Conservation (phyloP, 2,113 vertebrate genomes). For the Ornithorhynchus anatinus region DNA sequence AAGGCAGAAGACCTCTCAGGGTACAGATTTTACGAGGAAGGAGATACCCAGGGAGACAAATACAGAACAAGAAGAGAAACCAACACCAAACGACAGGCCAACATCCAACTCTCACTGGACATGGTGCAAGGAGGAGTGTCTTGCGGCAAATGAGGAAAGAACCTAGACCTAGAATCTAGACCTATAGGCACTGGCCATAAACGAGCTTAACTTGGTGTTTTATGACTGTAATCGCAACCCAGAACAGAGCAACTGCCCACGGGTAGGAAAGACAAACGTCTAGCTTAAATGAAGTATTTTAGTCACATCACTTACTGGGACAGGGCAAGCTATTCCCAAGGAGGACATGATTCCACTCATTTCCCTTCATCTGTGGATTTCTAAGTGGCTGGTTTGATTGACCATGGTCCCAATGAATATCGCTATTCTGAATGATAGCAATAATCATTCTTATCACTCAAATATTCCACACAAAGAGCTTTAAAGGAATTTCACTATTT, state of each 20-base stretch:
- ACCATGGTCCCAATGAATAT: neutral
- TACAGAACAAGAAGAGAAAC: neutral
- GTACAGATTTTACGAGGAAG: too few species aligned
- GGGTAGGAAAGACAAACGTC: too few species aligned
- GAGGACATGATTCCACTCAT: neutral
- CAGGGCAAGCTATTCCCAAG: neutral
- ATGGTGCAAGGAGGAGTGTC: too few species aligned
- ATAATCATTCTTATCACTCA: neutral
- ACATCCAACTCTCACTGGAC: too few species aligned
- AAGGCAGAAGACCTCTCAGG: too few species aligned
- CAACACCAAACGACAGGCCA: fast-evolving
- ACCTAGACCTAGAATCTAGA: neutral
- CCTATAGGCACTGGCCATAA: neutral
- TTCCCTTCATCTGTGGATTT: neutral
- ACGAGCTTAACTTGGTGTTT: neutral
- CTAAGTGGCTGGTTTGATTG: neutral
- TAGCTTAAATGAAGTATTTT: neutral
- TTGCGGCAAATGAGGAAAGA: too few species aligned
- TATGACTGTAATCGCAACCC: neutral
- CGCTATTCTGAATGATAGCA: neutral
- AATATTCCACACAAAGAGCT: neutral
- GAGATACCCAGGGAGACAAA: neutral
- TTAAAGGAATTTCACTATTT: neutral
- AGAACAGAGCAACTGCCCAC: neutral
- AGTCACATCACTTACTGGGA: neutral